Evolutionary conservation across 2,888 invertebrate species (phyloP), one percentile per base, ranked within the genome.

Genomic region (Pristionchus mayeri): DNA sequence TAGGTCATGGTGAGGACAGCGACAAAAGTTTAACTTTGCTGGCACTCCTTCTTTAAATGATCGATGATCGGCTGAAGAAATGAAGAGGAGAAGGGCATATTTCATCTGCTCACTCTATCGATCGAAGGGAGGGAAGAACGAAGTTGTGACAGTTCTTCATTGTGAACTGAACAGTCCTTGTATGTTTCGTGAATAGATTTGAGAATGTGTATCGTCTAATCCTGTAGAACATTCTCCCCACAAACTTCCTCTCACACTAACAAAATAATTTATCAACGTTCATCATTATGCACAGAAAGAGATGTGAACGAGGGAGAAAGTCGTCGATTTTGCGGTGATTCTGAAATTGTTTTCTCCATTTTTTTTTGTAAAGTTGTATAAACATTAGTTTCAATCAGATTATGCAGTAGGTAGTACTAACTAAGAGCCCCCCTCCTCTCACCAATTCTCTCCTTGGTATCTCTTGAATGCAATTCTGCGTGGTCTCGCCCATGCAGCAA

Each of bases 401-500:
- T 57, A 24, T 57, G 21, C 57, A 24, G 4, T 13, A n/a, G n/a
- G 3, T 57, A 21, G n/a, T 7, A 57, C 24, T 24, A 57, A 24
- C n/a, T 7, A 24, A 57, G 11, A 6, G 6, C 13, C 30, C 21
- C 0, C 3, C 63, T 1, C 3, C 30, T 34, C 63, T 34, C 63
- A 18, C 30, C 34, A 34, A 21, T 44, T 44, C 34, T 11, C 34
- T 71, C 40, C 50, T 3, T 30, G 30, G 76, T 48, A 78, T 50
- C 30, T 78, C 34, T 50, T 24, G 50, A 18, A 50, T 16, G 37
- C 54, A 37, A 80, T 21, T 57, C 80, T 21, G 37, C 80, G 9
- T 9, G 80, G 80, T 3, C 80, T 34, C 16, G 37, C 80, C 80
- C 80, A 80, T 21, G 40, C 21, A 0, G 80, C 54, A 6, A 80